Conservation (phyloP, 1,140 invertebrate species). For the Stegodyphus dumicola region DNA sequence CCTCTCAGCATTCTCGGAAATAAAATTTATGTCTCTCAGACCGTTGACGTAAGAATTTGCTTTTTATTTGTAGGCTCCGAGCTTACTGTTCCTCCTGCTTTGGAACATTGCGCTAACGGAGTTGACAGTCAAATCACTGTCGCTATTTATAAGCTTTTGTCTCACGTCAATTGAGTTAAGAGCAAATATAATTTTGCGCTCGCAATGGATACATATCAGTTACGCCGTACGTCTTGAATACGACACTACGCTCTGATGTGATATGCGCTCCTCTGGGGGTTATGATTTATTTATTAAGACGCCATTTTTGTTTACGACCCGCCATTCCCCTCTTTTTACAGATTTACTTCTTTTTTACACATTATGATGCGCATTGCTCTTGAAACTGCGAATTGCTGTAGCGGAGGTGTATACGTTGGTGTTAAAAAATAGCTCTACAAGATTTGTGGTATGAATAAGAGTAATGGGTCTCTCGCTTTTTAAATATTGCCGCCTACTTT, state of each 20-base stretch:
- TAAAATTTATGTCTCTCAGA: slow-evolving; percentile 36
- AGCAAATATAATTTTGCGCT: slow-evolving; percentile 38
- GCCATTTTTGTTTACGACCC: slow-evolving; percentile 36
- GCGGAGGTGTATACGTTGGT: too few species aligned
- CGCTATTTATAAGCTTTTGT: slow-evolving; percentile 57
- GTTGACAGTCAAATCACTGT: slow-evolving; percentile 51
- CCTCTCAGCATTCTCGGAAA: neutral
- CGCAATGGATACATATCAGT: slow-evolving; percentile 38
- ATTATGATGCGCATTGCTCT: too few species aligned
- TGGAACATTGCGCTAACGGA: neutral
- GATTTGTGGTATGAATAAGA: too few species aligned
- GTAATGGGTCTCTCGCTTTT: too few species aligned
- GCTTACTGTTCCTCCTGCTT: neutral
- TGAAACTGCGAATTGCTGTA: too few species aligned
- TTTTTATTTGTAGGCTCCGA: slow-evolving; percentile 31
- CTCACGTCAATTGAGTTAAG: slow-evolving; percentile 32
- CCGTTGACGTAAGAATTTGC: slow-evolving; percentile 54
- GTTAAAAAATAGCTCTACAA: too few species aligned
- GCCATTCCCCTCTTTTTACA: neutral
- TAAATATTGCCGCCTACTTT: too few species aligned
- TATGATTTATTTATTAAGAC: slow-evolving; percentile 44
- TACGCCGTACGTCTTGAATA: slow-evolving; percentile 11
- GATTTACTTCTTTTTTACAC: too few species aligned
- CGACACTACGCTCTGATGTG: slow-evolving; percentile 1
- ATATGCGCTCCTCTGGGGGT: neutral